Conservation (phyloP, 2,113 vertebrate genomes). For the Columbina picui region DNA sequence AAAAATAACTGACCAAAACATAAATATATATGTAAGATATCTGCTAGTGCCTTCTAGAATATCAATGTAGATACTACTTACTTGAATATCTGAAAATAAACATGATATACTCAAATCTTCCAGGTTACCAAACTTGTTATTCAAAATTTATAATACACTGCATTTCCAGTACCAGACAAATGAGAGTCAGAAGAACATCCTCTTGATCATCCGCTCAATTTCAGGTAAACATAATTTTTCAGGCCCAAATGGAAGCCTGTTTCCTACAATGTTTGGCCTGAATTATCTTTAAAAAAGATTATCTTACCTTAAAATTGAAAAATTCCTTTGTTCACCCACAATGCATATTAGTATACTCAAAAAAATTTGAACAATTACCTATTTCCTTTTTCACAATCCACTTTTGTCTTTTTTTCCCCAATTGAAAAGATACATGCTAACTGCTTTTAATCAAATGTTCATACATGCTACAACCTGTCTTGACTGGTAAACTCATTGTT, state of each 20-base stretch:
- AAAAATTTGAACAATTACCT: background rate
- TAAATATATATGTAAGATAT: background rate
- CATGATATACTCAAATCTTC: background rate
- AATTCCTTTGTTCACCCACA: background rate
- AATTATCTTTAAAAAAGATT: background rate
- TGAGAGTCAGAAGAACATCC: background rate
- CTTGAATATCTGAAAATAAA: background rate
- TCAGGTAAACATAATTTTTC: background rate
- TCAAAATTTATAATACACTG: background rate
- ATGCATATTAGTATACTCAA: background rate
- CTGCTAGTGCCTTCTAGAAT: background rate
- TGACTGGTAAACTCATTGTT: background rate
- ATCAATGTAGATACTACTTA: background rate
- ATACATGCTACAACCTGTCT: background rate
- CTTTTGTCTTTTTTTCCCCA: background rate
- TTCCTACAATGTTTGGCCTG: background rate
- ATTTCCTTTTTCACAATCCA: background rate
- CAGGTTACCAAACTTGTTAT: background rate
- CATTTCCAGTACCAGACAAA: background rate
- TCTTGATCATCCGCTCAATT: background rate
- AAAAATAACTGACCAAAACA: background rate
- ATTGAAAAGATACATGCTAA: background rate
- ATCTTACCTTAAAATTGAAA: background rate
- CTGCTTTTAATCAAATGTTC: background rate
- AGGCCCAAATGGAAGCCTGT: background rate